phyloP scores from a whole-genome alignment of 2,888 invertebrate species.

The Tachina grossa region DNA sequence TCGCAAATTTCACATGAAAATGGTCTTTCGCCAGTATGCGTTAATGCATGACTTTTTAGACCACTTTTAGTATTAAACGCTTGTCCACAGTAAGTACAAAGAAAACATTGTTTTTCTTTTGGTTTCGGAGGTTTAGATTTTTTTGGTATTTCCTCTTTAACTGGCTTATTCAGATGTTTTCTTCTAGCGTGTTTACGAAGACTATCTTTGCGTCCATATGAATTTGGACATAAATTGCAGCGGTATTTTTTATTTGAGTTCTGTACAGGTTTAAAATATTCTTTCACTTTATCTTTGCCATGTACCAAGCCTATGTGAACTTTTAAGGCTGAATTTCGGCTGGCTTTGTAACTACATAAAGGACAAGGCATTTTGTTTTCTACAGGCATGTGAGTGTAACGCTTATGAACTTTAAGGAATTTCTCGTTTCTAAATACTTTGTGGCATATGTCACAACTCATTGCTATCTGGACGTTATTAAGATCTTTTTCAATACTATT shows the following conservation, averaged over 20 bases:
- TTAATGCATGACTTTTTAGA: constrained; percentile 49
- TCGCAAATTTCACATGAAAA: constrained; percentile 76
- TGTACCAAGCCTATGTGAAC: constrained; percentile 62
- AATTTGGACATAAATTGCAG: constrained; percentile 50
- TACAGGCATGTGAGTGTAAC: constrained; percentile 63
- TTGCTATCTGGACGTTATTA: constrained; percentile 40
- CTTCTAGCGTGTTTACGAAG: constrained; percentile 51
- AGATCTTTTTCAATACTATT: constrained; percentile 18
- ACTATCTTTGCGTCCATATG: constrained; percentile 54
- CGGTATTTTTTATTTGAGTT: constrained; percentile 47
- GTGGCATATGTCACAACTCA: constrained; percentile 62
- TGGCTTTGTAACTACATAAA: constrained; percentile 59
- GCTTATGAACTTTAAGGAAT: constrained; percentile 59
- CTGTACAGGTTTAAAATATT: constrained; percentile 49
- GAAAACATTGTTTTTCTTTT: constrained; percentile 46
- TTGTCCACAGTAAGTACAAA: constrained; percentile 63
- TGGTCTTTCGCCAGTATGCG: constrained; percentile 85
- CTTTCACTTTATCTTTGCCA: constrained; percentile 48
- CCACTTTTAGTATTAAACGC: constrained; percentile 48
- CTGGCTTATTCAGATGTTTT: constrained; percentile 52
- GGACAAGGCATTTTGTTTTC: constrained; percentile 63
- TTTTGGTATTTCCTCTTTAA: constrained; percentile 24
- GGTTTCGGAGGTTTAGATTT: constrained; percentile 35
- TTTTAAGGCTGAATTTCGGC: constrained; percentile 54
- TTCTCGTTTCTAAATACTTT: constrained; percentile 59